Conservation (phyloP, 2,797 vertebrate species). For the Helicolenus hilgendorfi region DNA sequence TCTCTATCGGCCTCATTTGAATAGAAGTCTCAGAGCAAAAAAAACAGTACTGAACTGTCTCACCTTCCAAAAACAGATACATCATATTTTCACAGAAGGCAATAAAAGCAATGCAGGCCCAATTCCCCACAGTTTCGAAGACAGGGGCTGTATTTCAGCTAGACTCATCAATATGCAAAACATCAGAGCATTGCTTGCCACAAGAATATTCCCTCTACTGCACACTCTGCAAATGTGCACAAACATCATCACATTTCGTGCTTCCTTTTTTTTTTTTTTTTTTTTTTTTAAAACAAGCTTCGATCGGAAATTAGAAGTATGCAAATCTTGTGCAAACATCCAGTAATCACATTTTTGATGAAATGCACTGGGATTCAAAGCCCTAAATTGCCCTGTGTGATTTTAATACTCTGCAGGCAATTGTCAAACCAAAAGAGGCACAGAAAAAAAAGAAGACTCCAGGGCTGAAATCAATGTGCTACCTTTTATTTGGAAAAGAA, state of each 20-base stretch:
- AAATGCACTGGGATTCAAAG: conserved; percentile 74
- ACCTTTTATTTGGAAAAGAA: conserved; percentile 75
- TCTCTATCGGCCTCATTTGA: conserved; percentile 75
- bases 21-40: conserved; percentile 58
- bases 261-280: conserved; percentile 22
- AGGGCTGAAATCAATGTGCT: conserved; percentile 71
- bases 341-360: conserved; percentile 73
- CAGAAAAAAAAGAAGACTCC: conserved; percentile 44
- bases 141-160: conserved; percentile 77
- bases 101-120: conserved; percentile 81
- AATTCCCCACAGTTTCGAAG: conserved; percentile 79
- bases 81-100: conserved; percentile 80
- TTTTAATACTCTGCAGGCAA: conserved; percentile 72
- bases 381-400: conserved; percentile 69
- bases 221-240: conserved; percentile 78
- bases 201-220: conserved; percentile 81
- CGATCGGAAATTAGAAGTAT: conserved; percentile 59
- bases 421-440: conserved; percentile 69
- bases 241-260: conserved; percentile 71
- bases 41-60: conserved; percentile 48
- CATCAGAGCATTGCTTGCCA: conserved; percentile 81
- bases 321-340: conserved; percentile 74
- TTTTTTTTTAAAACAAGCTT: conserved; percentile 34
- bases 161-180: conserved; percentile 90
- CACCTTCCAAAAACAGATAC: conserved; percentile 76